Evolutionary conservation across 2,888 invertebrate genomes (phyloP), one percentile per base, ranked within the genome.

Genomic region (Diachrysia chrysitis): DNA sequence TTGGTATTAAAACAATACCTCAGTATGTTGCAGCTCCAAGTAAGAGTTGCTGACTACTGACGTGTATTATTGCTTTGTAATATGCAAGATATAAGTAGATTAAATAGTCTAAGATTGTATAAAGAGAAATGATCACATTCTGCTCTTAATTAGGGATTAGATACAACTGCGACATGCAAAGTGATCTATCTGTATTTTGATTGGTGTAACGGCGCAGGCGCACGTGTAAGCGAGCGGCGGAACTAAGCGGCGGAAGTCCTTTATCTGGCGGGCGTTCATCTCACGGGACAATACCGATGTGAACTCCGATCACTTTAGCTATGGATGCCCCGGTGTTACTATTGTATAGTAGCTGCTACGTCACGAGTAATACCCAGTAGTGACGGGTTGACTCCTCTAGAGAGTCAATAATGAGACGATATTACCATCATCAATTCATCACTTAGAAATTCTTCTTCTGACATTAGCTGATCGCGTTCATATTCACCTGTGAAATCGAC

Each of bases 181-280:
- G 48, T 21, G 48, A 10, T 32, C n/a, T 73, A 67, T 76, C 74
- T 72, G 73, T n/a, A n/a, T 5, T 19, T 16, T 21, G 16, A 23
- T 42, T n/a, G 17, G 48, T 29, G 19, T 55, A 29, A 10, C 42
- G 42, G 76, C 72, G 63, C 61, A 61, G 23, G 78, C 81, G 79
- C 89, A 84, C 85, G 88, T 85, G 87, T 85, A 81, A 83, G 81
- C 85, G 83, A 84, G 79, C 85, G 82, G 90, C 89, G 93, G 90
- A 93, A 92, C 92, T 90, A 89, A 92, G 79, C 81, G 76, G 84
- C 93, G 94, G 94, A 94, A 90, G 91, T 90, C 87, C 92, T 93
- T 94, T 94, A 92, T 93, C 73, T 83, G 76, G 59, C 70, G 92
- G 91, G 83, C 92, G 85, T 93, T 93, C 93, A 93, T 93, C 93